Evolutionary conservation across 1,140 invertebrate genomes (phyloP).

Genomic region (Campoletis sonorensis): DNA sequence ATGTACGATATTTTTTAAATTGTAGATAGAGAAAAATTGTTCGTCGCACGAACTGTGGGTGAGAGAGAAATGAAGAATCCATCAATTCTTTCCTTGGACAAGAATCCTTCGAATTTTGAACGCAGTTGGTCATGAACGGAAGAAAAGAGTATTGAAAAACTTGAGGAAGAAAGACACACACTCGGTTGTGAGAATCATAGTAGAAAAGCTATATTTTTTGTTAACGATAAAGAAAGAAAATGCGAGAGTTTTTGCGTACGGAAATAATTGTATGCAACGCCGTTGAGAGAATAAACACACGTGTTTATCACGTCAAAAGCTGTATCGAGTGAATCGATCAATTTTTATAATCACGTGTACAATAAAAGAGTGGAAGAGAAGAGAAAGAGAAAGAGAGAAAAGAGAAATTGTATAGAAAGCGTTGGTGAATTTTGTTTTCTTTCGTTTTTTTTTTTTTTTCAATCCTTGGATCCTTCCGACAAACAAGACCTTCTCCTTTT

Average conservation of each 20-base stretch:
- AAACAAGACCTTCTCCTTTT: background rate
- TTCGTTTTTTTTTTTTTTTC: background rate
- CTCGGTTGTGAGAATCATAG: background rate
- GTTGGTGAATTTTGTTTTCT: too few relatives aligned
- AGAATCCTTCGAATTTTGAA: constrained; percentile 6
- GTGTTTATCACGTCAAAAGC: background rate
- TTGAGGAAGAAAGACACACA: background rate
- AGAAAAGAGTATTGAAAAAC: background rate
- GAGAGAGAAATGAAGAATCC: background rate
- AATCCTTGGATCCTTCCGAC: background rate
- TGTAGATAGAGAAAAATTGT: constrained; percentile 22
- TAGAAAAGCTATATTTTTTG: constrained; percentile 37
- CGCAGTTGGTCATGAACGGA: background rate
- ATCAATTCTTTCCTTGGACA: background rate
- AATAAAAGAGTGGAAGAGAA: constrained; percentile 20
- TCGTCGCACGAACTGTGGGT: constrained; percentile 7
- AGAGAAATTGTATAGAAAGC: background rate
- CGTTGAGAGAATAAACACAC: background rate
- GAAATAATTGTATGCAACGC: background rate
- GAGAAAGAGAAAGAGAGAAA: background rate
- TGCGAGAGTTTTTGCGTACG: background rate
- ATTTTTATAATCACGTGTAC: constrained; percentile 39
- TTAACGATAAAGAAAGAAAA: constrained; percentile 2
- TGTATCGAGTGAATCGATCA: constrained; percentile 1
- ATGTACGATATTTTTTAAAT: constrained; percentile 8